Evolutionary conservation across 2,888 invertebrate genomes (phyloP), one percentile per base, ranked within the genome.

Genomic region (Stramonita haemastoma): DNA sequence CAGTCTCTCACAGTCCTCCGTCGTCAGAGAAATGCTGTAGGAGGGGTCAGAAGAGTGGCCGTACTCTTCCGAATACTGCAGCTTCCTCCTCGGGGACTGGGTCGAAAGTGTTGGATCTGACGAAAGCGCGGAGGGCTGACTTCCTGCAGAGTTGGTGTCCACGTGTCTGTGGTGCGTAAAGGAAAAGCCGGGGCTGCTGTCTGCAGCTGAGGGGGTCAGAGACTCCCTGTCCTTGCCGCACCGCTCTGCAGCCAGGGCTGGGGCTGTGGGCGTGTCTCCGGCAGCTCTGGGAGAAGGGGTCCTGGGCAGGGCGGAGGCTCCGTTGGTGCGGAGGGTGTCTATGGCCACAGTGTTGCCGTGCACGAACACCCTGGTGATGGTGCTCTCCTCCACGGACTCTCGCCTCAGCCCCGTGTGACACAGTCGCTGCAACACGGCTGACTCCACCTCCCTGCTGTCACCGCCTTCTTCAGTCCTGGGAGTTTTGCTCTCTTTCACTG

Each of bases 351-450:
- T 86, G 60, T 86, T 86, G 6, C 66, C 66, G 1, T 34, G 57
- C 56, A 34, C 79, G 77, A 87, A 87, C 46, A 87, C 87, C 29
- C 77, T 79, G 26, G 79, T 77, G 26, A 77, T 57, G 46, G 87
- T 8, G 32, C 4, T 8, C 13, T 73, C 46, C 34, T 77, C n/a
- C 87, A 73, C 19, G 19, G 34, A 26, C 19, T 81, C 81, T 56
- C 79, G 56, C 34, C 83, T 83, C 32, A 88, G 36, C 15, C 66
- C 83, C 22, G 88, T 46, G 4, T 29, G 19, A 11, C 34, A 57
- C 34, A 83, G 66, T 17, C 88, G 88, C 34, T 88, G 34, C 36
- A 83, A 36, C 22, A 88, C 83, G 19, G 83, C 88, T 4, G 88
- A 66, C n/a, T 88, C 88, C 19, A 88, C 60, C 26, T 83, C 79